phyloP scores from a whole-genome alignment of 1,140 invertebrate species.

The Notospermus geniculatus region DNA sequence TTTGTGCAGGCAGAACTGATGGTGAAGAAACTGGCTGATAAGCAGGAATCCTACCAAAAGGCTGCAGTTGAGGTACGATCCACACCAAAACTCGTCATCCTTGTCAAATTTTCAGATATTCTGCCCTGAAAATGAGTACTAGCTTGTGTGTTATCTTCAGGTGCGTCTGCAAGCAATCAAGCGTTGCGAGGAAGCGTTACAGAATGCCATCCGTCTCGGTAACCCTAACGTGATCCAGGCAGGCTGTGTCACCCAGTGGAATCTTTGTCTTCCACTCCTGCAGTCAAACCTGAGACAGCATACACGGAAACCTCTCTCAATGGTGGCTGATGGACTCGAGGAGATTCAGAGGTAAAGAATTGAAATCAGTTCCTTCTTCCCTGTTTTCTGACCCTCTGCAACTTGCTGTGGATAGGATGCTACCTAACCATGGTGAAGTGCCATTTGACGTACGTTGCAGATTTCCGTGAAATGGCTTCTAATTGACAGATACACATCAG shows the following conservation, averaged over 20 bases:
- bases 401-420: too few species aligned
- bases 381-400: too few species aligned
- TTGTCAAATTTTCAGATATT: not conserved
- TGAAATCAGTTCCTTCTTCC: too few species aligned
- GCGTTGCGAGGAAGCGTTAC: constrained; percentile 50
- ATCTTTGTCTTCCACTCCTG: constrained; percentile 51
- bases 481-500: too few species aligned
- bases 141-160: constrained; percentile 20
- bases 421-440: too few species aligned
- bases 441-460: too few species aligned
- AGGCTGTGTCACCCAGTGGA: constrained; percentile 55
- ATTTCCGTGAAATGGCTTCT: too few species aligned
- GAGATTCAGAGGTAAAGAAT: constrained; percentile 55
- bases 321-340: constrained; percentile 51
- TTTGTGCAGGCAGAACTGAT: constrained; percentile 47
- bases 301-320: constrained; percentile 46
- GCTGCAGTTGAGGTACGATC: constrained; percentile 42
- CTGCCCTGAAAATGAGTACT: not conserved
- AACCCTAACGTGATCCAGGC: constrained; percentile 50
- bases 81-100: too few species aligned
- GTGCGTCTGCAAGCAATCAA: constrained; percentile 48
- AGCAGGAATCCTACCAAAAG: constrained; percentile 48
- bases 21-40: constrained; percentile 41
- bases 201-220: constrained; percentile 49
- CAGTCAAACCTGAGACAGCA: constrained; percentile 48